These are phyloP conservation scores for Pararge aegeria DNA, from an alignment of 1,140 invertebrate species.

Conservation along the genomic window DNA sequence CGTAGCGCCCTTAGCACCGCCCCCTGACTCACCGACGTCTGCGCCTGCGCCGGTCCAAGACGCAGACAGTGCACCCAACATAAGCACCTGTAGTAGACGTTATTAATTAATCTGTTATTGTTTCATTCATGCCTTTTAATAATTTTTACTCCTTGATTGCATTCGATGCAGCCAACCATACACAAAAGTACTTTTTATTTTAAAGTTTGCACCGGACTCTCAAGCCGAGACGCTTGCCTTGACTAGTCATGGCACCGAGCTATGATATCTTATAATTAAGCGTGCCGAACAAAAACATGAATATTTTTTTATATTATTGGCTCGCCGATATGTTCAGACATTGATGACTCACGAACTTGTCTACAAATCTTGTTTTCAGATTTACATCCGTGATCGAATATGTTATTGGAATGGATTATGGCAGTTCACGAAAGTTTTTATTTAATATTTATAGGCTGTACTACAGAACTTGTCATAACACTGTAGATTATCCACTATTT, in stretches of 20 bases:
- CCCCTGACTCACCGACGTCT: conserved; percentile 60
- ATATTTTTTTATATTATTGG: conserved; percentile 30
- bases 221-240: conserved; percentile 11
- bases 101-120: conserved; percentile 9
- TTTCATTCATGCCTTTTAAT: conserved; percentile 9
- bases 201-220: not conserved
- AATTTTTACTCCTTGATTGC: not conserved
- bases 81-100: conserved; percentile 13
- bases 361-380: conserved; percentile 34
- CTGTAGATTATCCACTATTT: no score
- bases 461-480: no score
- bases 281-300: conserved; percentile 19
- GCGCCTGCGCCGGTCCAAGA: conserved; percentile 39
- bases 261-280: conserved; percentile 25
- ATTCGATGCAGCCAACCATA: not conserved
- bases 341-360: conserved; percentile 35
- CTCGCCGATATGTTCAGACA: conserved; percentile 22
- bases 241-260: conserved; percentile 9
- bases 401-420: not conserved
- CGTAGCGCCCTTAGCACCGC: conserved; percentile 74
- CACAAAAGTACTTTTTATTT: no score
- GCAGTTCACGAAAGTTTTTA: not conserved
- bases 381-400: conserved; percentile 33
- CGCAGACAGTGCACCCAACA: conserved; percentile 10
- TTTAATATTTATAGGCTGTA: not conserved